Conservation (phyloP, 2,113 vertebrate species). For the Miniopterus natalensis region DNA sequence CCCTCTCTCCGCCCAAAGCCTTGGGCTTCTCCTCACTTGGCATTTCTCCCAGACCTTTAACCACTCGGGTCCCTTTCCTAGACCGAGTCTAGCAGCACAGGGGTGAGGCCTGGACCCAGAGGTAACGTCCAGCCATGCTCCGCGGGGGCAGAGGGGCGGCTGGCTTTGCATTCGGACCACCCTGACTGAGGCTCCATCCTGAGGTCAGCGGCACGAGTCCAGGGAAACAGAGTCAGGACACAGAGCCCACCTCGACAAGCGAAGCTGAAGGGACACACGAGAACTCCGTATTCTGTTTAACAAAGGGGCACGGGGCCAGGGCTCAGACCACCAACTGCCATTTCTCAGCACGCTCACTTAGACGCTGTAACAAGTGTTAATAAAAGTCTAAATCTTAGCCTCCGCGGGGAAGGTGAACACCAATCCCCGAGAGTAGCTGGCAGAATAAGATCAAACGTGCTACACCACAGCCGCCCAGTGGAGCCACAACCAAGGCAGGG, state of each 20-base stretch:
- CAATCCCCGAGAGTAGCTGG: background rate
- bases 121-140: background rate
- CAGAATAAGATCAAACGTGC: background rate
- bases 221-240: background rate
- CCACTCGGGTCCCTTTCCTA: background rate
- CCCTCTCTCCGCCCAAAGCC: background rate
- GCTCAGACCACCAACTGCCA: background rate
- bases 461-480: background rate
- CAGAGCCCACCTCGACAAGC: background rate
- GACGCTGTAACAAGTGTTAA: background rate
- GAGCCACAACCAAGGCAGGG: background rate
- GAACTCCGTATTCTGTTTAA: background rate
- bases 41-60: background rate
- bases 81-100: background rate
- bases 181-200: background rate
- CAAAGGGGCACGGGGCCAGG: background rate
- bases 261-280: background rate
- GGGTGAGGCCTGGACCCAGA: background rate
- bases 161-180: accelerated
- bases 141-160: background rate
- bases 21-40: background rate
- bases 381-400: background rate
- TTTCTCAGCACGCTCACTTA: background rate
- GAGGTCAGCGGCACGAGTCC: background rate
- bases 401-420: background rate